A percentile compares a stretch with the other conserved stretches of the same genome.
Conservation (phyloP, 2,797 vertebrate genomes). For the Rhincodon typus region DNA sequence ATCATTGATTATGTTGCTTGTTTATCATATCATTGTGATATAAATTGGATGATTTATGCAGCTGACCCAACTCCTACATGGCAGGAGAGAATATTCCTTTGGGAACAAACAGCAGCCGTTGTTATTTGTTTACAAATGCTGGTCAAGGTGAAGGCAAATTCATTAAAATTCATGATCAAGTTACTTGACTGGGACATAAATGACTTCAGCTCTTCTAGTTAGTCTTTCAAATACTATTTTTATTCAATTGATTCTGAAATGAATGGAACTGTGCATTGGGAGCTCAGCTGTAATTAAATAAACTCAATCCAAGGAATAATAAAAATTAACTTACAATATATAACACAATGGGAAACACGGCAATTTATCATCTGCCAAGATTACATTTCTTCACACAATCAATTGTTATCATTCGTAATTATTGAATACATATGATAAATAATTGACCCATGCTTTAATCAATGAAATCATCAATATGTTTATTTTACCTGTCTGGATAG, state of each 20-base stretch:
- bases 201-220: background rate
- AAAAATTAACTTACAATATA: background rate
- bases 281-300: background rate
- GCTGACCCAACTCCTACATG: background rate
- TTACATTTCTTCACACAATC: background rate
- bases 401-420: background rate
- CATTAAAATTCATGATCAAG: background rate
- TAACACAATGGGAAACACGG: background rate
- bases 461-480: background rate
- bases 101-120: background rate
- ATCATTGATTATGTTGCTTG: background rate
- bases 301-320: background rate
- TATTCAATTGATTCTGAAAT: slow-evolving; percentile 1
- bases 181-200: background rate
- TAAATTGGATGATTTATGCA: background rate
- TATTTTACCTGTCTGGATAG: background rate
- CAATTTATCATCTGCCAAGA: slow-evolving; percentile 9
- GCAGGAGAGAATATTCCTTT: background rate
- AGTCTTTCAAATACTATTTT: background rate
- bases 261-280: background rate
- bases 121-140: background rate
- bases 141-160: background rate
- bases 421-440: background rate
- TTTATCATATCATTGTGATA: background rate
- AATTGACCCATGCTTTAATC: background rate